Base-by-base conservation (phyloP, 2,113 vertebrate genomes). In the Trematomus loennbergii region DNA sequence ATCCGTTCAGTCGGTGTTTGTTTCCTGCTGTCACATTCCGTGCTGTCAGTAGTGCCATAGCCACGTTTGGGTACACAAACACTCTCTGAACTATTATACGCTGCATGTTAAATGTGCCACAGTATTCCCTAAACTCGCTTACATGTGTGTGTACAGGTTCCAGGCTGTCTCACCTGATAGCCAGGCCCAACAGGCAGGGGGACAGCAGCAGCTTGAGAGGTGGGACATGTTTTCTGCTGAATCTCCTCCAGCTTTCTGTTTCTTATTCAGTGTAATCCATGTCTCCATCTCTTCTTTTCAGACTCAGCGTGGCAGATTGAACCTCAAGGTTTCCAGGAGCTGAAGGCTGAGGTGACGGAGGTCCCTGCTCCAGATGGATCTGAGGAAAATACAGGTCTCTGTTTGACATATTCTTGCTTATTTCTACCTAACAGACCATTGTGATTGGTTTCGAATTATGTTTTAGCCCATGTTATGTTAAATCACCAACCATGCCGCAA, bases 311-410 rank as follows among this genome's bases (percentile, higher is more conserved):
- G 96, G 96, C 92, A 93, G 71, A 60, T 89, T 0, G 92, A 94
- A 67, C 61, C 76, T 2, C 7, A 91, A 12, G 78, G 92, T 46
- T 98, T 96, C 90, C 97, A 97, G 89, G 97, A 99, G 91, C 80
- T 98, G 84, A 97, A 97, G 90, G 97, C 97, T 0, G 96, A 96
- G 63, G 92, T 96, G 72, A 96, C 95, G 0, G 97, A 97, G 88
- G 87, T 98, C 3, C 95, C 97, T 0, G 96, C 95, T 15, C 95
- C 95, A 29, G 93, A 92, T 53, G 79, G n/a, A 65, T 71, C 79
- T 33, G 89, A 70, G 2, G 88, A 93, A 0, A 80, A 48, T 62
- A 83, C 75, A 67, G 87, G 95, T 95, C 64, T 81, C 72, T 2
- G 12, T 33, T 22, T 62, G 2, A 43, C 67, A 16, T 70, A 33